These are phyloP conservation scores for Maylandia zebra DNA, from an alignment of 2,113 vertebrate species.

Conservation along the genomic window DNA sequence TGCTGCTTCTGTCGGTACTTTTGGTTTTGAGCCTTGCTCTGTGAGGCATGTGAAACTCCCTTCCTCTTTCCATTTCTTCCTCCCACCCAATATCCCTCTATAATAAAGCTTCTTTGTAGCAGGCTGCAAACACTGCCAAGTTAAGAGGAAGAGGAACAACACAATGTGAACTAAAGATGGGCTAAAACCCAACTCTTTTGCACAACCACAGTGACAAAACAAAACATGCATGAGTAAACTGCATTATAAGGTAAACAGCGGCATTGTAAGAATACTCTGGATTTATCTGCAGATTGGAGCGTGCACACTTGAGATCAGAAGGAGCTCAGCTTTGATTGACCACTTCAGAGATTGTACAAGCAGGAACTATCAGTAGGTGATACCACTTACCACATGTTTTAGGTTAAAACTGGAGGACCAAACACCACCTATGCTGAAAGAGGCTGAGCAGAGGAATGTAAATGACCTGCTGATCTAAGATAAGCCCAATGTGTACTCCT, in stretches of 20 bases:
- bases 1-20: neutral
- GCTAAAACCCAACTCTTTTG: neutral
- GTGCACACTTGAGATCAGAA: slow-evolving; percentile 1
- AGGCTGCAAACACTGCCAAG: neutral
- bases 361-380: slow-evolving; percentile 25
- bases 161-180: neutral
- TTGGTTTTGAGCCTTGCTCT: slow-evolving; percentile 26
- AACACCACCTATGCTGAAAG: slow-evolving; percentile 22
- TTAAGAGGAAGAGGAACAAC: neutral
- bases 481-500: neutral
- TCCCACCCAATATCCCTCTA: slow-evolving; percentile 10
- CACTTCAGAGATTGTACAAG: slow-evolving; percentile 5
- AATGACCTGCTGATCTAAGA: slow-evolving; percentile 34
- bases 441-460: slow-evolving; percentile 39
- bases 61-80: slow-evolving; percentile 38
- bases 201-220: neutral
- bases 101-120: slow-evolving; percentile 21
- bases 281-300: neutral
- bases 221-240: neutral
- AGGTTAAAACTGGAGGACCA: neutral
- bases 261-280: neutral
- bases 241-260: neutral
- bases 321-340: neutral
- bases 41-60: slow-evolving; percentile 24
- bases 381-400: slow-evolving; percentile 11